phyloP scores from a whole-genome alignment of 2,797 vertebrate genomes.

The Vespertilio murinus region DNA sequence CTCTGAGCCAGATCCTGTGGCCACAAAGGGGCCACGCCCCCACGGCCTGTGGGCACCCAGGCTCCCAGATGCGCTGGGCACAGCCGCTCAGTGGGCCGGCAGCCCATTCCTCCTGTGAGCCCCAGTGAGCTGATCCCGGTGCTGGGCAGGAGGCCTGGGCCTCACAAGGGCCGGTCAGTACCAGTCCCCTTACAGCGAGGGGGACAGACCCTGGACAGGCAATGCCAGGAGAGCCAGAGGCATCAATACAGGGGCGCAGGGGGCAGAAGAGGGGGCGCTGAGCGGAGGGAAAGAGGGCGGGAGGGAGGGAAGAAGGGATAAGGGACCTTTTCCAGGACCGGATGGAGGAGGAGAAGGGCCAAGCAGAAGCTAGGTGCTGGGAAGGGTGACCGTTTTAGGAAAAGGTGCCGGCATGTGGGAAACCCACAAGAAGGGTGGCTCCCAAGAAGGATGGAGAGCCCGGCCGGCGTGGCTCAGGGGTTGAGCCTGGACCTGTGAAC shows the following conservation, averaged over 20 bases:
- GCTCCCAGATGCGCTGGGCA: neutral
- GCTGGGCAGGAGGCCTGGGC: neutral
- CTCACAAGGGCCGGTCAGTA: rapidly evolving
- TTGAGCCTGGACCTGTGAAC: no score
- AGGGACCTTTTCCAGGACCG: neutral
- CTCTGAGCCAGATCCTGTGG: no score
- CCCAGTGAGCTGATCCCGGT: neutral
- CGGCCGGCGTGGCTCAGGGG: no score
- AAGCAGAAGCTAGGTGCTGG: neutral
- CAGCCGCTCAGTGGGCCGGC: neutral
- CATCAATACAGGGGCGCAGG: neutral
- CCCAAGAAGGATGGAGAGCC: neutral
- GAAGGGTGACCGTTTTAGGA: neutral
- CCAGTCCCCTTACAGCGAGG: neutral
- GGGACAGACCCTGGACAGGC: neutral
- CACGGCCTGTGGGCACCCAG: neutral
- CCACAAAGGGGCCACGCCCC: rapidly evolving
- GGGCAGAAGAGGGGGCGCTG: no score
- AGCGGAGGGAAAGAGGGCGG: no score
- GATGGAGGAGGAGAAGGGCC: neutral
- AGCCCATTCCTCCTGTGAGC: neutral
- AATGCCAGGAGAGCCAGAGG: neutral
- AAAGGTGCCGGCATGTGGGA: neutral
- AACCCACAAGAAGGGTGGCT: neutral
- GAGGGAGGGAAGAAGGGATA: neutral